Evolutionary conservation across 37 sponge, comb jelly and placozoan species (phyloP).

Genomic region (Agelas oroides): DNA sequence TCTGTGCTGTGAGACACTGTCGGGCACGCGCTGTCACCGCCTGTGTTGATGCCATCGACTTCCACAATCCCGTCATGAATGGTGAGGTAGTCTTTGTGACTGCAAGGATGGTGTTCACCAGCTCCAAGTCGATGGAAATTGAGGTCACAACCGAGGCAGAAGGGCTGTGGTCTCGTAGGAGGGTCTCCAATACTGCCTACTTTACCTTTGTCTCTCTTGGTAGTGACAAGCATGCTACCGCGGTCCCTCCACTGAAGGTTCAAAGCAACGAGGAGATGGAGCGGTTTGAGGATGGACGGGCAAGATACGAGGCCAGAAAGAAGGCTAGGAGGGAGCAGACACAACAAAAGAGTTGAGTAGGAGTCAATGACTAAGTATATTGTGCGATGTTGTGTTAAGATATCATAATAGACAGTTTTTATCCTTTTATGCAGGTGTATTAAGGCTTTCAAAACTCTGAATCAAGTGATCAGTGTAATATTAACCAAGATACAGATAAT

Average conservation of each 20-base stretch:
- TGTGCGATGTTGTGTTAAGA: too few species aligned
- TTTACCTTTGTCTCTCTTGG: constrained; percentile 91
- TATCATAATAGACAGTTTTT: too few species aligned
- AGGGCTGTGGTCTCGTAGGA: constrained; percentile 22
- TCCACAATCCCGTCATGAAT: constrained; percentile 69
- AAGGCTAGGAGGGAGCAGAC: constrained; percentile 33
- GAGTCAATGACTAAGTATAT: too few species aligned
- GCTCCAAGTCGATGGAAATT: constrained; percentile 75
- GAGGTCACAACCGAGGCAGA: constrained; percentile 74
- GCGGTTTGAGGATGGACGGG: constrained; percentile 62
- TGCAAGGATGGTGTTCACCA: constrained; percentile 71
- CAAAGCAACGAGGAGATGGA: constrained; percentile 55
- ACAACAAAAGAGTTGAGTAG: neutral
- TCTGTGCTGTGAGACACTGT: constrained; percentile 79
- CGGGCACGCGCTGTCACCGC: constrained; percentile 73
- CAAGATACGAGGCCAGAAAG: constrained; percentile 63
- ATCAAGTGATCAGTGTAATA: too few species aligned
- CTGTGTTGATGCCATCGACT: constrained; percentile 89
- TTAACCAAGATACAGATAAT: too few species aligned
- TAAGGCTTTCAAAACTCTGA: too few species aligned
- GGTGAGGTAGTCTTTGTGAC: constrained; percentile 82
- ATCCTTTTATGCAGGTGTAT: too few species aligned
- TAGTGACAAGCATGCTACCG: constrained; percentile 15
- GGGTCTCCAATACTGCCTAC: constrained; percentile 78
- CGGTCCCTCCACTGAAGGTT: constrained; percentile 66